phyloP scores from a whole-genome alignment of 2,113 vertebrate genomes.

The Gobio gobio region DNA sequence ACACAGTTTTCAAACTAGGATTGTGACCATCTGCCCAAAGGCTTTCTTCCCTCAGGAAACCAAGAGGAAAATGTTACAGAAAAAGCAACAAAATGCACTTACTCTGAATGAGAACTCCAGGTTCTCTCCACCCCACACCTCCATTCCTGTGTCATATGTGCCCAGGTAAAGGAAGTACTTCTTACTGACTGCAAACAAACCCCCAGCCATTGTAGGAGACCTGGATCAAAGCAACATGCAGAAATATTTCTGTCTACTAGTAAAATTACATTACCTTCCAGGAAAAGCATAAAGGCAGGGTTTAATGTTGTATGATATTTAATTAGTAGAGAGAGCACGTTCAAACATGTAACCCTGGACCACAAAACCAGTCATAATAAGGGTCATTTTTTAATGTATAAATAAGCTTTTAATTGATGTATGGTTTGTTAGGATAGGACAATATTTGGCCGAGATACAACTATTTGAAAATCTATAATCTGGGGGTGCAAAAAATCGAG shows the following conservation, averaged over 20 bases:
- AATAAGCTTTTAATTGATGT: too few species aligned
- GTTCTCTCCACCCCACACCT: conserved; percentile 99
- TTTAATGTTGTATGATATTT: too few species aligned
- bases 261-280: background rate
- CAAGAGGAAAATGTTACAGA: background rate
- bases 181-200: conserved; percentile 93
- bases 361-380: too few species aligned
- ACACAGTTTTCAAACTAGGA: conserved; percentile 31
- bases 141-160: conserved; percentile 98
- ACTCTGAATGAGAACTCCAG: conserved; percentile 98
- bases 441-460: too few species aligned
- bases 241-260: background rate
- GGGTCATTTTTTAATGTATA: too few species aligned
- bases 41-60: background rate
- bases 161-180: conserved; percentile 95
- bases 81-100: conserved; percentile 58
- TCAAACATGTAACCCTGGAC: too few species aligned
- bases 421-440: too few species aligned
- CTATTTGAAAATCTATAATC: too few species aligned
- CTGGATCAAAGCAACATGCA: conserved; percentile 65
- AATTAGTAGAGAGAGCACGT: too few species aligned
- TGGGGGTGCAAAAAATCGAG: too few species aligned
- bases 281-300: background rate
- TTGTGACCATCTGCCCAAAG: conserved; percentile 7
- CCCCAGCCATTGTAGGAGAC: conserved; percentile 98